These are phyloP conservation scores for Artemia sinica DNA, from an alignment of 2,888 invertebrate species.

Conservation along the genomic window DNA sequence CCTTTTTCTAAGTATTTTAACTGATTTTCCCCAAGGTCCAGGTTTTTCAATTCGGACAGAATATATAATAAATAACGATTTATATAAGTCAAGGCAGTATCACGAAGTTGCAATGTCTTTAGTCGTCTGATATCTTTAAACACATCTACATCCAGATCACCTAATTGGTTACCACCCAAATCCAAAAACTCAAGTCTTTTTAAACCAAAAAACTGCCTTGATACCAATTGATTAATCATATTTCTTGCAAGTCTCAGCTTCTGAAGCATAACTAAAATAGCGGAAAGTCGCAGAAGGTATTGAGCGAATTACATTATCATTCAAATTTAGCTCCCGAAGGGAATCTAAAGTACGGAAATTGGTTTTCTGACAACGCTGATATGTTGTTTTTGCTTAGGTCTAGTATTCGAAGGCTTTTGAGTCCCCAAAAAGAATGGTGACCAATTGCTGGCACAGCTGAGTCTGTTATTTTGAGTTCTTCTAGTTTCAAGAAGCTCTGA, in stretches of 20 bases:
- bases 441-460: conserved; percentile 60
- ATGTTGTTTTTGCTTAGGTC: conserved; percentile 58
- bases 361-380: conserved; percentile 43
- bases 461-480: conserved; percentile 46
- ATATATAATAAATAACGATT: conserved; percentile 54
- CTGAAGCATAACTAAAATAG: conserved; percentile 48
- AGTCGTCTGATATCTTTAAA: conserved; percentile 42
- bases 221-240: conserved; percentile 45
- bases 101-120: conserved; percentile 49
- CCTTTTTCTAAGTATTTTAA: conserved; percentile 25
- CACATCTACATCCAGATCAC: conserved; percentile 53
- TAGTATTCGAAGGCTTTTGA: conserved; percentile 40
- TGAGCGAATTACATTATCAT: conserved; percentile 52
- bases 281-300: conserved; percentile 58
- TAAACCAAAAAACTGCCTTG: conserved; percentile 28
- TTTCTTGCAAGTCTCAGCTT: conserved; percentile 46
- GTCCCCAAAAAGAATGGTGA: conserved; percentile 62
- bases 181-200: conserved; percentile 36
- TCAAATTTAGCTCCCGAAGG: conserved; percentile 49
- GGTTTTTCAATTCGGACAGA: conserved; percentile 26
- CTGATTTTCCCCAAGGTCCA: conserved; percentile 25
- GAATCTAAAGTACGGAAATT: conserved; percentile 60
- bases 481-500: conserved; percentile 39
- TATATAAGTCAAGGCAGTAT: conserved; percentile 51
- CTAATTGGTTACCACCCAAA: conserved; percentile 53